These are phyloP conservation scores for Apotomis capreana DNA, from an alignment of 2,888 invertebrate species.

Conservation along the genomic window DNA sequence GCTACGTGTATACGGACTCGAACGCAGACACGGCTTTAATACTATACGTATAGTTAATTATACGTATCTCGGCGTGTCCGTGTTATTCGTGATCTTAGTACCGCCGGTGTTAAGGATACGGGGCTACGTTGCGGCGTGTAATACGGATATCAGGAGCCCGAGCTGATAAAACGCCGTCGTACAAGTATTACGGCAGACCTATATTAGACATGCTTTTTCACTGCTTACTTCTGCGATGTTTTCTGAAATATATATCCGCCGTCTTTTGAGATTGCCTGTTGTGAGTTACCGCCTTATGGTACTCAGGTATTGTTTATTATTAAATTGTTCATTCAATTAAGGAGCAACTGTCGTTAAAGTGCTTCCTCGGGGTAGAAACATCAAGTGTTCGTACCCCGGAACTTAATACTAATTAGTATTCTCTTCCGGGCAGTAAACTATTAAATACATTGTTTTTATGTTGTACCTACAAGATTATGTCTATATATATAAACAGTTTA, in stretches of 20 bases:
- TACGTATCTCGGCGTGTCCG: too few species aligned
- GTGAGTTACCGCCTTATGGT: neutral
- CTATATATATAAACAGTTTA: too few species aligned
- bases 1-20: too few species aligned
- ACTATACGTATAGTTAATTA: too few species aligned
- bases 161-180: too few species aligned
- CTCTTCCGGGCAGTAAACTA: slow-evolving; percentile 11
- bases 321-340: slow-evolving; percentile 17
- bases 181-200: too few species aligned
- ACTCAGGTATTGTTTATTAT: neutral
- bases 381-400: slow-evolving; percentile 31
- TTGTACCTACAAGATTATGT: neutral
- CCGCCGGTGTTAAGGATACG: too few species aligned
- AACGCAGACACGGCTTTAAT: too few species aligned
- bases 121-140: too few species aligned
- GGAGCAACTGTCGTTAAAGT: slow-evolving; percentile 25
- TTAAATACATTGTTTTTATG: neutral
- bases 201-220: neutral
- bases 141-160: too few species aligned
- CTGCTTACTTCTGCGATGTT: neutral
- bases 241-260: neutral
- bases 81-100: too few species aligned
- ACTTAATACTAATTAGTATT: slow-evolving; percentile 36
- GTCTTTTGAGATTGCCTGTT: neutral
- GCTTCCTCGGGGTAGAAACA: slow-evolving; percentile 31